Conservation (phyloP, 2,113 vertebrate species). For the Microtus richardsoni region DNA sequence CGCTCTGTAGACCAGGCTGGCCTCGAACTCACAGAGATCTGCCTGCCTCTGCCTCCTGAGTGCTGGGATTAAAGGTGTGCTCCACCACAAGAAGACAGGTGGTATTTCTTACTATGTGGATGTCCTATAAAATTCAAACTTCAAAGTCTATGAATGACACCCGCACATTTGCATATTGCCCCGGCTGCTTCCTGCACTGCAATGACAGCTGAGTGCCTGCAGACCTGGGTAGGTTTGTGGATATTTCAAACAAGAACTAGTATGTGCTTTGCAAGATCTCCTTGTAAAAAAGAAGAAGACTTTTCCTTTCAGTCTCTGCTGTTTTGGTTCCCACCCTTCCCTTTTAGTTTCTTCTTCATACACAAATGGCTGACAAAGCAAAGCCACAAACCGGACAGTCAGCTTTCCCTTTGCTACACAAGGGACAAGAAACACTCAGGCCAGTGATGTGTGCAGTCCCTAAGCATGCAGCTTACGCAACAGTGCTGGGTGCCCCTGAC, state of each 20-base stretch:
- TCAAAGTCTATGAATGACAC: not conserved
- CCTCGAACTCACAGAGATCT: not conserved
- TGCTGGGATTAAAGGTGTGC: not conserved
- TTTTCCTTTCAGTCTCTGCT: not conserved
- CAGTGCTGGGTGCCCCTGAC: not conserved
- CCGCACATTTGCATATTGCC: not conserved
- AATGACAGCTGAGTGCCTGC: not conserved
- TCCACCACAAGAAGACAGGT: not conserved
- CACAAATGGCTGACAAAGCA: not conserved
- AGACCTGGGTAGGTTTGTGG: not conserved
- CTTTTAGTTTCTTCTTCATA: not conserved
- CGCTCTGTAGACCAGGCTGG: not conserved
- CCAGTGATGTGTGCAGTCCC: not conserved
- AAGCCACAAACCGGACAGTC: not conserved
- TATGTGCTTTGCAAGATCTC: not conserved
- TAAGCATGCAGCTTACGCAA: not conserved
- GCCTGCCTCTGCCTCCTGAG: not conserved
- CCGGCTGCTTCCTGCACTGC: not conserved
- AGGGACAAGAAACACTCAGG: not conserved
- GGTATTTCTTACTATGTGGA: not conserved
- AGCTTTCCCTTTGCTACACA: not conserved
- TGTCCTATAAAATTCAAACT: slow-evolving; percentile 28
- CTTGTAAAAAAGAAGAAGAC: not conserved
- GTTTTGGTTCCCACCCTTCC: not conserved
- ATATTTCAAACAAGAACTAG: not conserved